These are phyloP conservation scores for Platorchestia sp. DNA, from an alignment of 1,140 invertebrate species.

Conservation along the genomic window DNA sequence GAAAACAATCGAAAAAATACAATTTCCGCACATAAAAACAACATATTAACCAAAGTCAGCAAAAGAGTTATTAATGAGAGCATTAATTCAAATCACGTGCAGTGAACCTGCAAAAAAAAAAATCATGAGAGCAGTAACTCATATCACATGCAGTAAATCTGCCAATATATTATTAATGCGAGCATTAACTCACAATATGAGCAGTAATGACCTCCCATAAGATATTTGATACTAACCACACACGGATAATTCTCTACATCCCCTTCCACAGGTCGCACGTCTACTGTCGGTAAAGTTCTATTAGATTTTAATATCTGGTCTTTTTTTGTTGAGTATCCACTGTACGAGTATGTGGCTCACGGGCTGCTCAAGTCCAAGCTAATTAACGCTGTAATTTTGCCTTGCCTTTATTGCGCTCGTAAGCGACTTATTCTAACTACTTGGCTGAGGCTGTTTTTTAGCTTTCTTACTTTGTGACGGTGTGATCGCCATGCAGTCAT, in stretches of 20 bases:
- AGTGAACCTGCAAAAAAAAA: too few species aligned
- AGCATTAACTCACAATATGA: too few species aligned
- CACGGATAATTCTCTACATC: neutral
- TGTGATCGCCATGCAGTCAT: neutral
- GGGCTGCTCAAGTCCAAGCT: neutral
- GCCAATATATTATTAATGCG: too few species aligned
- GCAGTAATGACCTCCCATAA: neutral
- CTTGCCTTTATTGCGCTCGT: conserved; percentile 5
- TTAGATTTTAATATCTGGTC: neutral
- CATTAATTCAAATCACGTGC: too few species aligned
- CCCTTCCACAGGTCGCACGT: conserved; percentile 19
- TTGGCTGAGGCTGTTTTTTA: neutral
- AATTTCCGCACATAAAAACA: too few species aligned
- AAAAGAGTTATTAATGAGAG: too few species aligned
- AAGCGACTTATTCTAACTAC: neutral
- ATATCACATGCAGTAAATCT: too few species aligned
- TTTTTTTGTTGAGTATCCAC: neutral
- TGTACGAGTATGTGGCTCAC: conserved; percentile 13
- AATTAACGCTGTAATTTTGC: conserved; percentile 34
- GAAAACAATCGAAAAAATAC: too few species aligned
- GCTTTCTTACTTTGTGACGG: neutral
- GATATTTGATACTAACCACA: neutral
- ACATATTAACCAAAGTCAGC: too few species aligned
- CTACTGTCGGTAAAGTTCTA: conserved; percentile 34
- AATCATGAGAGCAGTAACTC: too few species aligned